A percentile compares a stretch with the other conserved stretches of the same genome.
phyloP scores from a whole-genome alignment of 2,113 vertebrate genomes.

The Malurus elegans region DNA sequence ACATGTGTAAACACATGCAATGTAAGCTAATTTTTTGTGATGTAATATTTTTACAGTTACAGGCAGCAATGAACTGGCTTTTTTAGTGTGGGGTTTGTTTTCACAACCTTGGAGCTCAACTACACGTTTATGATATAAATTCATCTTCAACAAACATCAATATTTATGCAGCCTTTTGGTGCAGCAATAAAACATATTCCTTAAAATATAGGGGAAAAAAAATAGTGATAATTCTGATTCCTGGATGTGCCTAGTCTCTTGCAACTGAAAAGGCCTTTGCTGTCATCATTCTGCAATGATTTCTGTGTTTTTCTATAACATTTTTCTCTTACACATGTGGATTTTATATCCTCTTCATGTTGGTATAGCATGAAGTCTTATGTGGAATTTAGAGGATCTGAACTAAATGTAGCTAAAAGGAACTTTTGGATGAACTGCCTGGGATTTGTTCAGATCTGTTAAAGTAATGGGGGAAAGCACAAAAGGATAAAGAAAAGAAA shows the following conservation, averaged over 20 bases:
- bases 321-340: slow-evolving; percentile 51
- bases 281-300: slow-evolving; percentile 41
- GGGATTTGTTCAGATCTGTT: slow-evolving; percentile 77
- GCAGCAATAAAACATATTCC: background rate
- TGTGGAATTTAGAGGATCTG: slow-evolving; percentile 75
- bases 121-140: background rate
- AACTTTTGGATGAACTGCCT: slow-evolving; percentile 76
- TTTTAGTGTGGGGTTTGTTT: background rate
- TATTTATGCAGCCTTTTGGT: background rate
- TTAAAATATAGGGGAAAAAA: background rate
- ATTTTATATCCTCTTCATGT: slow-evolving; percentile 67
- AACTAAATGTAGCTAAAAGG: slow-evolving; percentile 75
- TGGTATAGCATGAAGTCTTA: slow-evolving; percentile 54
- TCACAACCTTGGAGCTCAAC: background rate
- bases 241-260: background rate
- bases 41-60: background rate
- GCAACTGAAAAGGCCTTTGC: slow-evolving; percentile 15
- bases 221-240: background rate
- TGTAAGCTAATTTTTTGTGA: background rate
- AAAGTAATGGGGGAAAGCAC: slow-evolving; percentile 78
- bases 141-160: background rate
- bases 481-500: slow-evolving; percentile 80
- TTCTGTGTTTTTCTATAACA: slow-evolving; percentile 56
- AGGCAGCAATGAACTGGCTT: background rate
- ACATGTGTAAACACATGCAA: background rate